Percentiles rank a stretch among this genome's conserved stretches.
Evolutionary conservation across 2,797 vertebrate species (phyloP).

Genomic region (Myoxocephalus aenaeus): DNA sequence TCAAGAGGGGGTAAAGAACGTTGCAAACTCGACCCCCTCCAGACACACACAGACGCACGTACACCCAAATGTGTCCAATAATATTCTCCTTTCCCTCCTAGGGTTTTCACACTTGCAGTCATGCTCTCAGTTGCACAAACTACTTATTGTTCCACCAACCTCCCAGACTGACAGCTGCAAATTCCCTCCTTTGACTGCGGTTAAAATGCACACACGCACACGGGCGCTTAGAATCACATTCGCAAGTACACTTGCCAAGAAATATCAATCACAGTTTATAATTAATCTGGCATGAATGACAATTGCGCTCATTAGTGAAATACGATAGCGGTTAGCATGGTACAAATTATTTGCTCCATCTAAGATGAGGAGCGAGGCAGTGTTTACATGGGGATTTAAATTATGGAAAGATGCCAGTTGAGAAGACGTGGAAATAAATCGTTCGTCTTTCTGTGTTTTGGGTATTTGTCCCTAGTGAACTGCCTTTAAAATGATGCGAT

Average conservation of each 20-base stretch:
- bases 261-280: slow-evolving; percentile 51
- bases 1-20: slow-evolving; percentile 30
- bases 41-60: slow-evolving; percentile 5
- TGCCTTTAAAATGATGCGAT: slow-evolving; percentile 18
- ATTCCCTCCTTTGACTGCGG: slow-evolving; percentile 60
- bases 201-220: slow-evolving; percentile 18
- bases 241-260: slow-evolving; percentile 53
- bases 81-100: slow-evolving; percentile 13
- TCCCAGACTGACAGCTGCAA: slow-evolving; percentile 76
- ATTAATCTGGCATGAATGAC: slow-evolving; percentile 52
- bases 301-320: slow-evolving; percentile 43
- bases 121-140: slow-evolving; percentile 68
- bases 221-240: slow-evolving; percentile 22
- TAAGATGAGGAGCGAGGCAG: slow-evolving; percentile 4
- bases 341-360: slow-evolving; percentile 6
- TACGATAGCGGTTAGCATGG: slow-evolving; percentile 20
- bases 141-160: slow-evolving; percentile 72
- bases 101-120: slow-evolving; percentile 45
- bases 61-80: slow-evolving; percentile 29
- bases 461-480: slow-evolving; percentile 15
- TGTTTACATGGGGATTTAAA: slow-evolving; percentile 24
- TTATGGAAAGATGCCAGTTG: background rate
- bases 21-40: slow-evolving; percentile 5
- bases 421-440: background rate
- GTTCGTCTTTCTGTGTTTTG: slow-evolving; percentile 2